Evolutionary conservation across 2,113 vertebrate genomes (phyloP).

Genomic region (Brachypteracias leptosomus): DNA sequence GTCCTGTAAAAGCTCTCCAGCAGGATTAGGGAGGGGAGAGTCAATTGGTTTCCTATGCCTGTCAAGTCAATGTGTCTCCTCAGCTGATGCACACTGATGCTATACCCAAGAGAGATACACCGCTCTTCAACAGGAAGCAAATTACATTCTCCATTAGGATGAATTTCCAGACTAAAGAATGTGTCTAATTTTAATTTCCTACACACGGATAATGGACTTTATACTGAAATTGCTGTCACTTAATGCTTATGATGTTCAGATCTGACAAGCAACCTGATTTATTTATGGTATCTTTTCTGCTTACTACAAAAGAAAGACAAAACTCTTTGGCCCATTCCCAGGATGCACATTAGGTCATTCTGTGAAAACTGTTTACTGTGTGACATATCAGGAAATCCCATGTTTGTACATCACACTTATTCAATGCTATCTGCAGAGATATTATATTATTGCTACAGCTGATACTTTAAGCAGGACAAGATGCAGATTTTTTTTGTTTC

Average conservation of each 20-base stretch:
- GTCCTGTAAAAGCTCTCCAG: neutral
- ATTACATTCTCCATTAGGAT: neutral
- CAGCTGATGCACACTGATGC: neutral
- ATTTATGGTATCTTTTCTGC: neutral
- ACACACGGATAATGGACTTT: conserved; percentile 52
- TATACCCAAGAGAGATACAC: neutral
- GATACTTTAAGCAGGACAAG: neutral
- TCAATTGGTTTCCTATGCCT: neutral
- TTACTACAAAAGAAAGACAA: neutral
- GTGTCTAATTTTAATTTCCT: conserved; percentile 55
- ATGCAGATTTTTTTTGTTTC: neutral
- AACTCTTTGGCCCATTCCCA: neutral
- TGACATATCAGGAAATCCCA: neutral
- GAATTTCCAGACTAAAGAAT: conserved; percentile 26
- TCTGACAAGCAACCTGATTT: neutral
- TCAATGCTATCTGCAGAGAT: neutral
- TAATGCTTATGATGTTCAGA: neutral
- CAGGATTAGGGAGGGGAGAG: neutral
- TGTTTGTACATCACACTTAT: neutral
- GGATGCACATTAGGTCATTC: neutral
- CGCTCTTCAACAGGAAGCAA: neutral
- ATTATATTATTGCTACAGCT: neutral
- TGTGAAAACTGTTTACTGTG: rapidly evolving
- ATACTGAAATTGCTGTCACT: conserved; percentile 26
- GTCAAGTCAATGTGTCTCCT: neutral